Conservation (phyloP, 2,888 invertebrate species). For the Apotomis turbidana region DNA sequence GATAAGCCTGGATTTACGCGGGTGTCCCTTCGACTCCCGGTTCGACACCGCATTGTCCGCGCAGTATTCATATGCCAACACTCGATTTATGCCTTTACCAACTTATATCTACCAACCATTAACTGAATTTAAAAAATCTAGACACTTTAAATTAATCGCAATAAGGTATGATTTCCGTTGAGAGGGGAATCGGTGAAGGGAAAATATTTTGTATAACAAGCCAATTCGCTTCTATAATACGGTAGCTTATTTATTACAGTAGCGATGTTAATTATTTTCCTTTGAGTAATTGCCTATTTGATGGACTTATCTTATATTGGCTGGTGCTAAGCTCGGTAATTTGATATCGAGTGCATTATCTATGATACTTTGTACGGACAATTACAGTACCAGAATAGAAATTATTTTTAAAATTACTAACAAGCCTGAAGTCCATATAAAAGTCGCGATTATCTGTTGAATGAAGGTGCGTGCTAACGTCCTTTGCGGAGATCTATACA, state of each 20-base stretch:
- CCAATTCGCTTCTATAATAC: constrained; percentile 59
- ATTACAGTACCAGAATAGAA: neutral
- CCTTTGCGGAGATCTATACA: too few relatives aligned
- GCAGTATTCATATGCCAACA: constrained; percentile 76
- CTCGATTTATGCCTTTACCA: constrained; percentile 69
- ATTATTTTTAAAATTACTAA: neutral
- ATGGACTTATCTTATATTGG: constrained; percentile 50
- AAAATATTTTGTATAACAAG: constrained; percentile 28
- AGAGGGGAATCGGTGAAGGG: neutral
- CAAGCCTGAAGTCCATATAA: neutral
- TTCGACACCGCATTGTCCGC: constrained; percentile 69
- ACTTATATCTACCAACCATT: constrained; percentile 43
- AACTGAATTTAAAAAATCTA: constrained; percentile 34
- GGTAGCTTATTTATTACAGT: constrained; percentile 68
- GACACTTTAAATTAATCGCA: constrained; percentile 18
- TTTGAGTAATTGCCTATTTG: constrained; percentile 69
- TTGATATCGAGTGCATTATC: constrained; percentile 26
- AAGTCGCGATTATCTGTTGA: too few relatives aligned
- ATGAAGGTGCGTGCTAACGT: too few relatives aligned
- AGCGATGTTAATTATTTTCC: constrained; percentile 71
- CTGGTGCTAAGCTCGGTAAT: constrained; percentile 37
- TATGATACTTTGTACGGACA: neutral
- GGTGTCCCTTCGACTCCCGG: constrained; percentile 53
- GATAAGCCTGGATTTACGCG: constrained; percentile 70
- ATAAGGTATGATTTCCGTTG: constrained; percentile 42